Percentiles rank a stretch among this genome's conserved stretches.
Evolutionary conservation across 1,140 invertebrate species (phyloP).

Genomic region (Heliothis virescens): DNA sequence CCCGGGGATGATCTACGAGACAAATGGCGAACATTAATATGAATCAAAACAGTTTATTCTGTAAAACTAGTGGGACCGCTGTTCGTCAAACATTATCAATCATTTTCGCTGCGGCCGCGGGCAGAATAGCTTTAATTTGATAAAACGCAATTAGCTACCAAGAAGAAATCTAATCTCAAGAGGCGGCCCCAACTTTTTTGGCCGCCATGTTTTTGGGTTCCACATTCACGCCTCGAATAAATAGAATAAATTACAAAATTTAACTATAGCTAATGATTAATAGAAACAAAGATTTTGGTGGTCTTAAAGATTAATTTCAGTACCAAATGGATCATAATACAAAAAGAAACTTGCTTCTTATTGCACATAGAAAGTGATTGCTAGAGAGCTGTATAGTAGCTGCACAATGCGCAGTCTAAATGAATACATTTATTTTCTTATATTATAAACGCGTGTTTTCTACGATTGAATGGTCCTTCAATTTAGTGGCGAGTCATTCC

Average conservation of each 20-base stretch:
- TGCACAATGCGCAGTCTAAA: conserved; percentile 30
- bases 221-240: conserved; percentile 66
- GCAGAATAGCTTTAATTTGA: conserved; percentile 84
- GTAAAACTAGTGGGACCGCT: conserved; percentile 80
- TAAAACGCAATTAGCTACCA: conserved; percentile 86
- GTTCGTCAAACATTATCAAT: conserved; percentile 83
- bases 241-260: conserved; percentile 40
- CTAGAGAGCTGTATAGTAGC: neutral
- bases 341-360: conserved; percentile 8
- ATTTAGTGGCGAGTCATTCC: conserved; percentile 79
- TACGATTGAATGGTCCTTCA: conserved; percentile 52
- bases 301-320: conserved; percentile 3
- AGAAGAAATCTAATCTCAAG: conserved; percentile 83
- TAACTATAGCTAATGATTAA: conserved; percentile 26
- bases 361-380: conserved; percentile 9
- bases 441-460: conserved; percentile 43
- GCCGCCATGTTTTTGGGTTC: conserved; percentile 73
- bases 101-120: conserved; percentile 67
- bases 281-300: conserved; percentile 29
- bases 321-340: conserved; percentile 15
- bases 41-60: conserved; percentile 85
- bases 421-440: conserved; percentile 42
- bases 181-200: conserved; percentile 78
- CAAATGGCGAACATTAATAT: conserved; percentile 76
- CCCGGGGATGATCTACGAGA: conserved; percentile 57